Evolutionary conservation across 1,140 invertebrate species (phyloP).

Genomic region (Cryptotermes secundus): DNA sequence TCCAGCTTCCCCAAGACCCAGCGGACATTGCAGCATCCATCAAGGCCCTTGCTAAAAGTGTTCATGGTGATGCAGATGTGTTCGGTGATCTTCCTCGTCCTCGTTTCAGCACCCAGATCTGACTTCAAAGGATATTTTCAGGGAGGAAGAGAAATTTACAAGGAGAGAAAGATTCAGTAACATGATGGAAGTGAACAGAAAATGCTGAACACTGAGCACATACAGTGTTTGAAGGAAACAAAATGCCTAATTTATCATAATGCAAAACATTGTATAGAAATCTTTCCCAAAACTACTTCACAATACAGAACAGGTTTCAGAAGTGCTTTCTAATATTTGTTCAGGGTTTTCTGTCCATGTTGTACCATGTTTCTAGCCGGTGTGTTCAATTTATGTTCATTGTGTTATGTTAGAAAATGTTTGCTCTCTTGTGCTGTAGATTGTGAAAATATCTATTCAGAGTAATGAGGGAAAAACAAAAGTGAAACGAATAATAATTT

Average conservation of each 20-base stretch:
- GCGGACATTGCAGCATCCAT: slow-evolving; percentile 83
- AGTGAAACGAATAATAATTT: neutral
- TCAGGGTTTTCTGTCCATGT: neutral
- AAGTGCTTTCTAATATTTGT: neutral
- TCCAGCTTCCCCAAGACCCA: slow-evolving; percentile 45
- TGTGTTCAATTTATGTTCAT: neutral
- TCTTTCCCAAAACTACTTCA: neutral
- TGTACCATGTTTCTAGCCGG: neutral
- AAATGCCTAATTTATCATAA: neutral
- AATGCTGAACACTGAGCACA: neutral
- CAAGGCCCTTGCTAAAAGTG: slow-evolving; percentile 79
- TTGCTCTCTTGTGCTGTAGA: neutral
- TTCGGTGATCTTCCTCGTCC: slow-evolving; percentile 82
- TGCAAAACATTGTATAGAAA: neutral
- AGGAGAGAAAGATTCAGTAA: neutral
- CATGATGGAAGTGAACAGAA: neutral
- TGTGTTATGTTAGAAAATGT: neutral
- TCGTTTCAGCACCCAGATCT: slow-evolving; percentile 77
- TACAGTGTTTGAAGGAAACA: neutral
- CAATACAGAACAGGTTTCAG: neutral
- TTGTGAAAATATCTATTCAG: neutral
- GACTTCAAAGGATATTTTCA: slow-evolving; percentile 41
- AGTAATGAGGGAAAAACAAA: neutral
- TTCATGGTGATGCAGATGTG: slow-evolving; percentile 74
- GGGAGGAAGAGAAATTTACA: neutral